Conservation (phyloP, 2,888 invertebrate genomes). For the Resseliella maxima region DNA sequence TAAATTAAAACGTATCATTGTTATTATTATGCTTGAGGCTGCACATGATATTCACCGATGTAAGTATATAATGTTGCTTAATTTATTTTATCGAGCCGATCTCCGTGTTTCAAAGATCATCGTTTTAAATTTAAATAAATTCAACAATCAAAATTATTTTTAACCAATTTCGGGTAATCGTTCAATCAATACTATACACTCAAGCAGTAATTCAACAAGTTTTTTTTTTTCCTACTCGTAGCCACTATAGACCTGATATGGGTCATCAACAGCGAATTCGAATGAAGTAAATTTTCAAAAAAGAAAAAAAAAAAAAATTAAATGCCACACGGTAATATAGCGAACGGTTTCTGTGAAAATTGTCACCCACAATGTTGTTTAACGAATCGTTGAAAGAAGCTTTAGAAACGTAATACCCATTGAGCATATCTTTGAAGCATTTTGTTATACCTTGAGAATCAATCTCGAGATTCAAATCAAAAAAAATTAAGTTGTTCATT, state of each 20-base stretch:
- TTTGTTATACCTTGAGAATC: neutral
- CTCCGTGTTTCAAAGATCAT: neutral
- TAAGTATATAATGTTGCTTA: too few relatives aligned
- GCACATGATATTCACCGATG: neutral
- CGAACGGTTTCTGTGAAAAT: slow-evolving; percentile 42
- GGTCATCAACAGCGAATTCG: neutral
- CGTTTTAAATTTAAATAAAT: neutral
- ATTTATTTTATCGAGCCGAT: neutral
- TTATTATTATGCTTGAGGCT: neutral
- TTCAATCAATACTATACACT: neutral
- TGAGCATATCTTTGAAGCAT: neutral
- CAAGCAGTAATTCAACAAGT: neutral
- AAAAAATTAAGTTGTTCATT: slow-evolving; percentile 1
- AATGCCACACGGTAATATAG: neutral
- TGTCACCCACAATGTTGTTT: slow-evolving; percentile 23
- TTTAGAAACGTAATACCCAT: slow-evolving; percentile 18
- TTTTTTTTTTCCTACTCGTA: neutral
- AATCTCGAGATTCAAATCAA: neutral
- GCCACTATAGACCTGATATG: neutral
- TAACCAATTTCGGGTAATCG: neutral
- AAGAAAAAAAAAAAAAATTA: neutral
- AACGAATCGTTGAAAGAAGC: slow-evolving; percentile 33
- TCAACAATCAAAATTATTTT: neutral
- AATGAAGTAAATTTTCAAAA: neutral
- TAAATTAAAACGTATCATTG: too few relatives aligned